Conservation (phyloP, 1,140 invertebrate species). For the Camponotus vicinus region DNA sequence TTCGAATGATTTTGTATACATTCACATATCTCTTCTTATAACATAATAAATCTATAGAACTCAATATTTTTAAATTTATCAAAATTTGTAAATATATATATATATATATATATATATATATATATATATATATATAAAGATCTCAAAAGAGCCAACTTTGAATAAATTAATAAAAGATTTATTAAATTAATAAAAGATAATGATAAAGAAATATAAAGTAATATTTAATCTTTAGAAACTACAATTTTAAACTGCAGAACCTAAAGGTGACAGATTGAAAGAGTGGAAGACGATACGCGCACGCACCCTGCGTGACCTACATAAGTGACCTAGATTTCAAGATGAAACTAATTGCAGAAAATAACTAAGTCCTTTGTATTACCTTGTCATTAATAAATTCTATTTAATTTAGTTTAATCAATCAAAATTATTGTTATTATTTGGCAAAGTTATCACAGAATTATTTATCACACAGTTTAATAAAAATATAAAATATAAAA, state of each 20-base stretch:
- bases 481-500: not conserved
- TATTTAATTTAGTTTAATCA: not conserved
- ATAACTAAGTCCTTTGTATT: not conserved
- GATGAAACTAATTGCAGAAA: slow-evolving; percentile 29
- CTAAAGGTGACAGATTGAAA: slow-evolving; percentile 22
- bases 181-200: too few relatives aligned
- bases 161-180: not conserved
- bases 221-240: slow-evolving; percentile 25
- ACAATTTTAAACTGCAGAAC: slow-evolving; percentile 25
- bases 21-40: not conserved
- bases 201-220: not conserved
- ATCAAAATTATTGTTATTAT: not conserved
- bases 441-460: not conserved
- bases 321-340: slow-evolving; percentile 47
- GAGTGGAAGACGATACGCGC: not conserved
- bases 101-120: not conserved
- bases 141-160: not conserved
- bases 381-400: not conserved
- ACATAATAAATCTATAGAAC: not conserved
- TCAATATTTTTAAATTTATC: not conserved
- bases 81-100: not conserved
- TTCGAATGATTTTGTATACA: not conserved
- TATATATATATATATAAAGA: not conserved
- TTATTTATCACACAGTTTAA: not conserved
- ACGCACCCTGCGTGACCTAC: slow-evolving; percentile 58